Base-by-base conservation (phyloP, 2,888 invertebrate genomes). In the Aleiodes testaceus region DNA sequence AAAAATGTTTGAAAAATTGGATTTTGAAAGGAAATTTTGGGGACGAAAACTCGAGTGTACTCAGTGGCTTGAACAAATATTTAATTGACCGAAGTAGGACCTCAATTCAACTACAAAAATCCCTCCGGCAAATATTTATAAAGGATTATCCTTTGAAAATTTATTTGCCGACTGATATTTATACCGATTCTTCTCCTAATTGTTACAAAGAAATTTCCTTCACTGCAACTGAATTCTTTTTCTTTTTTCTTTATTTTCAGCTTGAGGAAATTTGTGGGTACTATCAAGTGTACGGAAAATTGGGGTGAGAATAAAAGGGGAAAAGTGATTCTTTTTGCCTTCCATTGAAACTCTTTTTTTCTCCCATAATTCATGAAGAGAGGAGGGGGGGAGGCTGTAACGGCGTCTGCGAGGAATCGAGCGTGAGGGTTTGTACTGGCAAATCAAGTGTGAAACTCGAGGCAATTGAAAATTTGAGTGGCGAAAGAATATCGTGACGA, bases 101-200 rank as follows among this genome's bases (percentile, higher is more conserved):
- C 30, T 16, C 4, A 55, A 55, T 55, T 55, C 30, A 36, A 55
- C 55, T 55, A 55, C 55, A 36, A 36, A n/a, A 55, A 55, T 55
- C 55, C 55, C 55, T 55, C 26, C 53, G n/a, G 30, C 47, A 72
- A 72, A 72, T 72, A 53, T 72, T 72, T 67, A 67, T 67, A 36
- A 22, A 68, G 53, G 67, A 72, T 68, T 72, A 63, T 50, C 18
- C 59, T 9, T 11, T 20, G 16, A 42, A 3, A 61, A 69, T 22
- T 61, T 69, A 52, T 63, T 63, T 44, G 20, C 68, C 18, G 1
- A 20, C 26, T 44, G 22, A 52, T 45, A 55, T 55, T 30, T 22
- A 65, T 65, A 53, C 36, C n/a, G 36, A 30, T 55, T 30, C 30
- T 14, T 9, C n/a, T 55, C 55, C 55, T 36, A 42, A 59, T 59